Conservation (phyloP, 1,140 invertebrate species). For the Mercenaria mercenaria region DNA sequence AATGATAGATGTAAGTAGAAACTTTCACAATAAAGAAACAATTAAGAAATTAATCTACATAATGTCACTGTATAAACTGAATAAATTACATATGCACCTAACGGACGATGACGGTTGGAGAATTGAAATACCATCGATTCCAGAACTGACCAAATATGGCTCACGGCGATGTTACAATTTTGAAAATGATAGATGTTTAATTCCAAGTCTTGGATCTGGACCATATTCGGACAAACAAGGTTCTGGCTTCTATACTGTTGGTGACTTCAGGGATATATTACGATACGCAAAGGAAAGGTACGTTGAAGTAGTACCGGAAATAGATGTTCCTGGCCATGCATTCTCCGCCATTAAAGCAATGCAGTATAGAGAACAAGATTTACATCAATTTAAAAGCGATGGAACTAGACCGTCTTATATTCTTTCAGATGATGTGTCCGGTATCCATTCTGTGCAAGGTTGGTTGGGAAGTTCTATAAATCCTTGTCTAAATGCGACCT, state of each 20-base stretch:
- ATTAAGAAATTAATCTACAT: constrained; percentile 78
- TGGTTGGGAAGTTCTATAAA: constrained; percentile 80
- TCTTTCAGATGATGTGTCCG: constrained; percentile 62
- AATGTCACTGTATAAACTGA: constrained; percentile 83
- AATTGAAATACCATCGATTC: constrained; percentile 79
- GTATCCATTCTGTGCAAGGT: constrained; percentile 70
- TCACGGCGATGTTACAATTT: constrained; percentile 77
- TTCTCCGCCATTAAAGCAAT: constrained; percentile 81
- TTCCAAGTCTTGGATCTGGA: constrained; percentile 81
- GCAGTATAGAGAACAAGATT: constrained; percentile 59
- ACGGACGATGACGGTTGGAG: constrained; percentile 85
- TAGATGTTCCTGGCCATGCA: constrained; percentile 83
- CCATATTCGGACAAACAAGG: constrained; percentile 67
- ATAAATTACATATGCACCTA: constrained; percentile 83
- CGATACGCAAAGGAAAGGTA: constrained; percentile 71
- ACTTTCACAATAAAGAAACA: constrained; percentile 79
- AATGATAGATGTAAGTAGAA: constrained; percentile 82
- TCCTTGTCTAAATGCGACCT: constrained; percentile 81
- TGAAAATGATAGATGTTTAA: constrained; percentile 71
- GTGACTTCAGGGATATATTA: constrained; percentile 79
- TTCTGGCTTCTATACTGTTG: constrained; percentile 75
- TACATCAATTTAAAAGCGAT: neutral
- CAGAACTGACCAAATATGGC: constrained; percentile 82
- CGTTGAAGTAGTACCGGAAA: constrained; percentile 83
- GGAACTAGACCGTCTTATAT: constrained; percentile 66